phyloP scores from a whole-genome alignment of 2,113 vertebrate genomes.

The Anguilla rostrata region DNA sequence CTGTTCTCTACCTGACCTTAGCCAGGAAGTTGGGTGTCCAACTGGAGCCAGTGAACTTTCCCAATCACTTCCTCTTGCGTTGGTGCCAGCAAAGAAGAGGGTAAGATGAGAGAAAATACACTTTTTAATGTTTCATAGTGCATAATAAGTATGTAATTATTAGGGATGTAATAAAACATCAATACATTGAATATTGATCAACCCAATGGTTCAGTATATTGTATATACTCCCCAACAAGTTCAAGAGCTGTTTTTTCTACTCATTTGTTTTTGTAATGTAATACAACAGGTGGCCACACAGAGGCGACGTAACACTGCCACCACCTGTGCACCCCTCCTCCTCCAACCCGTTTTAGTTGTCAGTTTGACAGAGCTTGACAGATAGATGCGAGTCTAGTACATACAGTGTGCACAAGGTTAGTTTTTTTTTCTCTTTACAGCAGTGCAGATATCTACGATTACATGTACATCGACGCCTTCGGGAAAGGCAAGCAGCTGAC shows the following conservation, averaged over 20 bases:
- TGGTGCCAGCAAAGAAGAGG: slow-evolving; percentile 88
- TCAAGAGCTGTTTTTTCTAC: too few relatives aligned
- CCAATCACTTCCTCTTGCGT: slow-evolving; percentile 90
- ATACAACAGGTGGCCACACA: too few relatives aligned
- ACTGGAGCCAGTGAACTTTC: slow-evolving; percentile 95
- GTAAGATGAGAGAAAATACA: slow-evolving; percentile 57
- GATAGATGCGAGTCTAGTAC: too few relatives aligned
- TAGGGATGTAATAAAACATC: neutral
- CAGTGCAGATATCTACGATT: slow-evolving; percentile 89
- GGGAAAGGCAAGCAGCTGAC: slow-evolving; percentile 92
- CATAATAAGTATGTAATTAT: neutral
- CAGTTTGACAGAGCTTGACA: too few relatives aligned
- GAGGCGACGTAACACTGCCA: too few relatives aligned
- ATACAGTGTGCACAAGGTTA: too few relatives aligned
- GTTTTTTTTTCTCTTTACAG: slow-evolving; percentile 55
- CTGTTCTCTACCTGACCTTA: slow-evolving; percentile 90
- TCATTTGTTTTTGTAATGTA: too few relatives aligned
- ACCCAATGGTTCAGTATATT: too few relatives aligned
- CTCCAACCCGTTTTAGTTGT: too few relatives aligned
- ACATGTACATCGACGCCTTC: slow-evolving; percentile 92
- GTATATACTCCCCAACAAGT: too few relatives aligned
- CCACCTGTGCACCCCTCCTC: too few relatives aligned
- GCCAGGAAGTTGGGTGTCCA: slow-evolving; percentile 83
- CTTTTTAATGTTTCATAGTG: neutral
- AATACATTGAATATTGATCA: too few relatives aligned